Conservation (phyloP, 2,888 invertebrate genomes). For the Cheilosia variabilis region DNA sequence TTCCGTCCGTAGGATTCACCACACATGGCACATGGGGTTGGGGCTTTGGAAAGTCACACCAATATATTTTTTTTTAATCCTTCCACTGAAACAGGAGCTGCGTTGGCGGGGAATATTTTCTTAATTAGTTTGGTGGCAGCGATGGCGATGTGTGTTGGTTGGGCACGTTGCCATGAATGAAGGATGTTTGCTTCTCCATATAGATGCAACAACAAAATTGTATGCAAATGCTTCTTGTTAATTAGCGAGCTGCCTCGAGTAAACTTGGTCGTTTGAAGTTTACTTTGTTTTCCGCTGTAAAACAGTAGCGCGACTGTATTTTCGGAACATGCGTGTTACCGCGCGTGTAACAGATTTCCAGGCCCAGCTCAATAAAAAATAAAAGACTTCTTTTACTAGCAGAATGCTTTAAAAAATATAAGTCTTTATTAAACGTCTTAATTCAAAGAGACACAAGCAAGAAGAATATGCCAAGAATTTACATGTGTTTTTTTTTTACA, state of each 20-base stretch:
- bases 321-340: no score
- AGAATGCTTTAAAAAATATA: no score
- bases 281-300: no score
- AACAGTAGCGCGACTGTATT: no score
- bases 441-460: no score
- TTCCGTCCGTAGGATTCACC: not conserved
- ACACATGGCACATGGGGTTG: not conserved
- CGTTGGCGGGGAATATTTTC: constrained; percentile 15
- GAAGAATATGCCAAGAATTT: no score
- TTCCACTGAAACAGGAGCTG: not conserved
- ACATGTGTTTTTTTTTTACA: no score
- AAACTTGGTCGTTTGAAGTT: no score
- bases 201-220: not conserved
- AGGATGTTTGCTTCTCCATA: constrained; percentile 27
- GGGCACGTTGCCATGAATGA: constrained; percentile 49
- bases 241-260: not conserved
- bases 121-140: constrained; percentile 63
- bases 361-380: no score
- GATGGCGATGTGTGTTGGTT: constrained; percentile 6
- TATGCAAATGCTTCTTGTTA: not conserved
- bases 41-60: not conserved
- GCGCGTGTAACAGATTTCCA: no score
- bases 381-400: no score
- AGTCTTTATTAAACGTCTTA: no score
- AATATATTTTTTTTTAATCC: not conserved